Conservation (phyloP, 1,140 invertebrate species). For the Radopholus similis region DNA sequence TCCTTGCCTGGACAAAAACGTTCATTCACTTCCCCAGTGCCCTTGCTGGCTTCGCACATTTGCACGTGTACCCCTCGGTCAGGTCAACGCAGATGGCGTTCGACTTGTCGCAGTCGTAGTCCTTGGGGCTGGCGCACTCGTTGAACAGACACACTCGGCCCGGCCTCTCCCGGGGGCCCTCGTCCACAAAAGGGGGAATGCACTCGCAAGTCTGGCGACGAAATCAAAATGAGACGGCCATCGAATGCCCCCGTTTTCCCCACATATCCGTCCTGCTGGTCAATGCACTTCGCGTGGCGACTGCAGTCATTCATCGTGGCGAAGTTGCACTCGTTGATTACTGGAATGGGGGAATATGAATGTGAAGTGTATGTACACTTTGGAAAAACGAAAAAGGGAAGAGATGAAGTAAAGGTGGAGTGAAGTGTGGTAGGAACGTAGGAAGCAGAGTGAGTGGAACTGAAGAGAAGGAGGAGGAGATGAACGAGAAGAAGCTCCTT, state of each 20-base stretch:
- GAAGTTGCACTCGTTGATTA: conserved; percentile 79
- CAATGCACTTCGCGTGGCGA: conserved; percentile 74
- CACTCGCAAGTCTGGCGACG: conserved; percentile 69
- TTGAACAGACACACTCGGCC: conserved; percentile 64
- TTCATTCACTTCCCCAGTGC: neutral
- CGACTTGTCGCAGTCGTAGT: conserved; percentile 19
- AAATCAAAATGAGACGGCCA: too few species aligned
- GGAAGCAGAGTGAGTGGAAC: too few species aligned
- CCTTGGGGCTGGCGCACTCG: conserved; percentile 33
- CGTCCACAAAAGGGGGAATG: conserved; percentile 69
- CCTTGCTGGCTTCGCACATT: neutral
- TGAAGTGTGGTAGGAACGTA: too few species aligned
- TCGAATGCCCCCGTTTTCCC: neutral
- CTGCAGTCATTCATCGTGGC: conserved; percentile 84
- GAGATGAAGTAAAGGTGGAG: too few species aligned
- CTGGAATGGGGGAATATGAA: too few species aligned
- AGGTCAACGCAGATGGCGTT: conserved; percentile 6
- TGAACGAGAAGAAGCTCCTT: too few species aligned
- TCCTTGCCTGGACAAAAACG: conserved; percentile 5
- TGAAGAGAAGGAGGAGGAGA: too few species aligned
- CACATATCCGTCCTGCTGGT: conserved; percentile 71
- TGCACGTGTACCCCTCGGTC: conserved; percentile 1
- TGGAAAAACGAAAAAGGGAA: neutral
- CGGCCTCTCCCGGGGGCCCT: conserved; percentile 62
- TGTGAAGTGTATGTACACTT: too few species aligned